Percentiles rank a stretch among this genome's conserved stretches.
Evolutionary conservation across 2,113 vertebrate species (phyloP).

Genomic region (Mesoclemmys tuberculata): DNA sequence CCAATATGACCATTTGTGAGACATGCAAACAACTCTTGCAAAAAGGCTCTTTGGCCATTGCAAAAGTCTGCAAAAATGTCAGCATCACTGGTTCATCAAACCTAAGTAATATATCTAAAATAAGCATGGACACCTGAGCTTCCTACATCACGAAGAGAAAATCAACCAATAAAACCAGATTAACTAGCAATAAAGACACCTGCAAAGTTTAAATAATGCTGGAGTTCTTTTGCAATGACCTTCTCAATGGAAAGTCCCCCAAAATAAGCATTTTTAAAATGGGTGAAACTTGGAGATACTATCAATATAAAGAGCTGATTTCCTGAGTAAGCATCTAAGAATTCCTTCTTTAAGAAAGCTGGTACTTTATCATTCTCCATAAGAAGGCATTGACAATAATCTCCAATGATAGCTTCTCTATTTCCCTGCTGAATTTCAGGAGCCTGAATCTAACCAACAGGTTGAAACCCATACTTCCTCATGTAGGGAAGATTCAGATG

Average conservation of each 20-base stretch:
- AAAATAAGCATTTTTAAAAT: not conserved
- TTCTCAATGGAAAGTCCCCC: conserved; percentile 3
- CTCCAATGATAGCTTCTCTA: not conserved
- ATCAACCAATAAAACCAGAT: not conserved
- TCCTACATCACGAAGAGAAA: not conserved
- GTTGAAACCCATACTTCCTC: not conserved
- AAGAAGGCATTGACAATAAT: conserved; percentile 5
- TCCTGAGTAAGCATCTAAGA: conserved; percentile 1
- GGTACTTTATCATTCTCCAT: not conserved
- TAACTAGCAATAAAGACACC: not conserved
- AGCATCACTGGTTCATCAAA: not conserved
- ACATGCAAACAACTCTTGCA: not conserved
- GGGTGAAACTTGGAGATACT: not conserved
- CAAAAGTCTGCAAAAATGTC: not conserved
- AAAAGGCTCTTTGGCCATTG: not conserved
- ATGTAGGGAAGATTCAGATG: not conserved
- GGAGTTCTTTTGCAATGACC: not conserved
- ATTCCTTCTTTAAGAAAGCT: conserved; percentile 3
- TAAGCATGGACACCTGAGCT: not conserved
- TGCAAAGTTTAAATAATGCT: not conserved
- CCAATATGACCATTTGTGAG: too few species aligned
- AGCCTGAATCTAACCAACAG: not conserved
- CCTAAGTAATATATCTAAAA: not conserved
- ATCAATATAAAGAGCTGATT: not conserved
- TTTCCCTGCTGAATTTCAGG: not conserved